Evolutionary conservation across 2,113 vertebrate genomes (phyloP), one percentile per base, ranked within the genome.

Genomic region (Solenodon paradoxus): DNA sequence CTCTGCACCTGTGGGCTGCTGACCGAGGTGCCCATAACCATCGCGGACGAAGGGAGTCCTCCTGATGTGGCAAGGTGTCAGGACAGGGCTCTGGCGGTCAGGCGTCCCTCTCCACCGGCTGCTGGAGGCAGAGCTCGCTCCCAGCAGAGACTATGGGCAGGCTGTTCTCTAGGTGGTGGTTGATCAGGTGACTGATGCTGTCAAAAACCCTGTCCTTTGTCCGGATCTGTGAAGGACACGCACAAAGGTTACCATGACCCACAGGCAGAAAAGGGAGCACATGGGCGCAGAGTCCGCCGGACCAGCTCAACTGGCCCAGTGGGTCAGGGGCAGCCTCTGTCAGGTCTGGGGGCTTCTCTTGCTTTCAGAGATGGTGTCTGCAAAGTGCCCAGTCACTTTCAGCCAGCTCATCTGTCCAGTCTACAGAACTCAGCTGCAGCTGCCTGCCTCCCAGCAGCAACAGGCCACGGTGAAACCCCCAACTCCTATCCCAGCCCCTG

Each of bases 161-260:
- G 97, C 98, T 99, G 98, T 99, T 99, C 98, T 99, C 98, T 85
- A 99, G 99, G 91, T 99, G 99, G 97, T 99, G 99, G 97, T 99
- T 99, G 98, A 99, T 99, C 96, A 99, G 99, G 97, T 99, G 99
- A 97, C 99, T 99, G 97, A 99, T 99, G 98, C 99, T 99, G 97
- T 99, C 99, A 96, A 99, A 99, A 94, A 99, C 97, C 96, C 99
- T 99, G 98, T 99, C 99, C 98, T 99, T 99, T 40, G 99, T 99
- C 97, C 99, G 99, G 97, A 99, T 98, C 99, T 99, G 98, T 64
- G 96, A 94, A 97, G 69, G 93, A 75, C 38, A 61, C 3, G 4
- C 42, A 87, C 28, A 17, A 30, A 68, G 20, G 35, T 42, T 40
- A 77, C 53, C 8, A 2, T 28, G 3, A 47, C 4, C 53, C n/a